Evolutionary conservation across 2,113 vertebrate genomes (phyloP).

Genomic region (Turdus rufiventris): DNA sequence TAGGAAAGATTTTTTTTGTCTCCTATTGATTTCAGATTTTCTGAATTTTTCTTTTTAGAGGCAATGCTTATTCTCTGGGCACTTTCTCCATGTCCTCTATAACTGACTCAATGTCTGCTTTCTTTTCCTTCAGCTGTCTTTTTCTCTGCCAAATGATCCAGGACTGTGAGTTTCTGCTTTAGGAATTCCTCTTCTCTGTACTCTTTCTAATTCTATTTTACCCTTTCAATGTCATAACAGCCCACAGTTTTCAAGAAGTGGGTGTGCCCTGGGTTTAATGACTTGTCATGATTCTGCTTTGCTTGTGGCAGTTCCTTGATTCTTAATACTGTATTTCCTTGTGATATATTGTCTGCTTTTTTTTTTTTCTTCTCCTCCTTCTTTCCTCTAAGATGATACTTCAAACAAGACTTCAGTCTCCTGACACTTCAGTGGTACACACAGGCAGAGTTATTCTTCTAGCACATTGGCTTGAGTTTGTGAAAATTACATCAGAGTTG

Average conservation of each 20-base stretch:
- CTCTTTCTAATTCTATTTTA: neutral
- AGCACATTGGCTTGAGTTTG: neutral
- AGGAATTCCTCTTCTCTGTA: neutral
- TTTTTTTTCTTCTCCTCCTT: neutral
- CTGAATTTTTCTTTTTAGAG: neutral
- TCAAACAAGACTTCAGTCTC: neutral
- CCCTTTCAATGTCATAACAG: neutral
- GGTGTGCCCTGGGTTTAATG: neutral
- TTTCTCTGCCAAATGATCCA: neutral
- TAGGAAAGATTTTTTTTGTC: neutral
- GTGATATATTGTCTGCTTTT: neutral
- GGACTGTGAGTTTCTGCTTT: neutral
- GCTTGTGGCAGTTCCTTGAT: neutral
- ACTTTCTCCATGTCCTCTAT: fast-evolving
- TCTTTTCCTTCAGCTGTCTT: neutral
- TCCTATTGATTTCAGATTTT: neutral
- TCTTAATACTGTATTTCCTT: neutral
- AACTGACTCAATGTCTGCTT: neutral
- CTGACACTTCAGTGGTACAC: neutral
- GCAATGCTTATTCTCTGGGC: neutral
- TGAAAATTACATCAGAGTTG: neutral
- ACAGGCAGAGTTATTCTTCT: neutral
- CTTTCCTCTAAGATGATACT: neutral
- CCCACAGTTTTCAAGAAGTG: constrained; percentile 4
- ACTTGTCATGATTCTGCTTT: constrained; percentile 26